A percentile compares a stretch with the other conserved stretches of the same genome.
These are phyloP conservation scores for Rhineura floridana DNA, from an alignment of 2,113 vertebrate genomes.

Conservation along the genomic window DNA sequence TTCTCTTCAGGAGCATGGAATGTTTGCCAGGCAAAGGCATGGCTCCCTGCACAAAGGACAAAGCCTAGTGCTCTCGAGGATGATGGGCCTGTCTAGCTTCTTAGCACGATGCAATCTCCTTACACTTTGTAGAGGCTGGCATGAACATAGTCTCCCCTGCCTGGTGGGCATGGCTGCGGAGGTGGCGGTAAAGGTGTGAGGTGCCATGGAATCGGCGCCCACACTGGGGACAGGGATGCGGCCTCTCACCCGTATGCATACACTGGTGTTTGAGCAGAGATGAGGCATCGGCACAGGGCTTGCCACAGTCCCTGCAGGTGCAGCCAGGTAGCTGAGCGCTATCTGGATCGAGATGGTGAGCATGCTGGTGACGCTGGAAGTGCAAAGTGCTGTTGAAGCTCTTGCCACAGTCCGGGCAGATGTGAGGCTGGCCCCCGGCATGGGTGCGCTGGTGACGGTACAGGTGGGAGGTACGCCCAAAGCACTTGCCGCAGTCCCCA, in stretches of 20 bases:
- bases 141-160: neutral
- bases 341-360: conserved; percentile 39
- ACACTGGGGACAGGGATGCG: conserved; percentile 48
- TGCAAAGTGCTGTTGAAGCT: conserved; percentile 65
- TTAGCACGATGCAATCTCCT: neutral
- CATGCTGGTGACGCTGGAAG: conserved; percentile 61
- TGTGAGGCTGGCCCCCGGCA: conserved; percentile 46
- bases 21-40: neutral
- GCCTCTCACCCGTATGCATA: neutral
- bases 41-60: accelerated
- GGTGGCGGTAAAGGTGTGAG: conserved; percentile 26
- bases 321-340: conserved; percentile 20
- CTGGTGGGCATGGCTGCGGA: neutral
- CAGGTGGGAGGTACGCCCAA: conserved; percentile 49
- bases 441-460: conserved; percentile 57
- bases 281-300: neutral
- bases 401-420: conserved; percentile 60
- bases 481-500: conserved; percentile 50
- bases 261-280: conserved; percentile 42
- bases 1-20: neutral
- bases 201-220: conserved; percentile 31
- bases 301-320: conserved; percentile 42
- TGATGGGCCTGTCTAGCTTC: too few relatives aligned
- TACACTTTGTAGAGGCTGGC: neutral
- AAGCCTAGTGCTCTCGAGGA: neutral